Evolutionary conservation across 2,797 vertebrate genomes (phyloP).

Genomic region (Sandelia bainsii): DNA sequence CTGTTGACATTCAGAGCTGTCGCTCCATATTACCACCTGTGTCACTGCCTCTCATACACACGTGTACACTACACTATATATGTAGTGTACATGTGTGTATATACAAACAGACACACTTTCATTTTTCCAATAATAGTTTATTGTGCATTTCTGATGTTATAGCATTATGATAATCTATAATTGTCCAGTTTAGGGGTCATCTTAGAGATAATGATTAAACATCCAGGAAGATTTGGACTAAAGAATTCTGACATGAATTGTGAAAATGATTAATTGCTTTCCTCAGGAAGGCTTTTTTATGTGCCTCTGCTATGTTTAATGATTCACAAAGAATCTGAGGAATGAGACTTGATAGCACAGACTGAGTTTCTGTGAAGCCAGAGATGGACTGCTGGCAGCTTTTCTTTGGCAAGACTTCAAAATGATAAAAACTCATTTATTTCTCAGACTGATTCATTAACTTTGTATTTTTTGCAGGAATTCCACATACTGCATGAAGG

Average conservation of each 20-base stretch:
- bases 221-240: background rate
- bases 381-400: slow-evolving; percentile 25
- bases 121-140: slow-evolving; percentile 33
- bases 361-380: slow-evolving; percentile 23
- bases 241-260: background rate
- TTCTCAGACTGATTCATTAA: slow-evolving; percentile 17
- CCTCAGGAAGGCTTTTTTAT: background rate
- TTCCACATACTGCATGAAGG: slow-evolving; percentile 99
- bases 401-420: slow-evolving; percentile 21
- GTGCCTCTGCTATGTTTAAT: slow-evolving; percentile 22
- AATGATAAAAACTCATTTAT: slow-evolving; percentile 12
- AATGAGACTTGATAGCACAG: slow-evolving; percentile 23
- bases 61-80: background rate
- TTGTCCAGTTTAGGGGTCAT: slow-evolving; percentile 15
- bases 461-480: slow-evolving; percentile 86
- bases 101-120: background rate
- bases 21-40: slow-evolving; percentile 40
- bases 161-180: slow-evolving; percentile 36
- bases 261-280: slow-evolving; percentile 26
- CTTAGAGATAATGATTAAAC: slow-evolving; percentile 1
- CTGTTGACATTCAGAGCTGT: slow-evolving; percentile 69
- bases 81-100: too few species aligned
- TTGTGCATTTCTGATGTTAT: slow-evolving; percentile 38
- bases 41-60: slow-evolving; percentile 19
- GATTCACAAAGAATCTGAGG: slow-evolving; percentile 38